Evolutionary conservation across 1,140 invertebrate genomes (phyloP).

Genomic region (Platorchestia sp.): DNA sequence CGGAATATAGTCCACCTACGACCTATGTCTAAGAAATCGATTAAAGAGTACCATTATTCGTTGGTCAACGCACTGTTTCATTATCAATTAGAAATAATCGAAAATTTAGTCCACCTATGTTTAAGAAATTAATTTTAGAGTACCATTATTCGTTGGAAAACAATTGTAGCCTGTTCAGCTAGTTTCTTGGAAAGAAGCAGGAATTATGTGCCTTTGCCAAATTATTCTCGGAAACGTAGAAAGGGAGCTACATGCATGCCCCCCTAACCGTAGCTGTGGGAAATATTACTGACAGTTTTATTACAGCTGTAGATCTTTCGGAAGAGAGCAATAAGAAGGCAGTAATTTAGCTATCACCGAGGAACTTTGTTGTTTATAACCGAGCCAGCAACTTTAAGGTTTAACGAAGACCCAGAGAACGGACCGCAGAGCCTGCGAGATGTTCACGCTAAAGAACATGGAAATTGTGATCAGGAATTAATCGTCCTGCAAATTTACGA

Average conservation of each 20-base stretch:
- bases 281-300: slow-evolving; percentile 23
- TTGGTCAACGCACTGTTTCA: background rate
- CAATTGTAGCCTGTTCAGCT: background rate
- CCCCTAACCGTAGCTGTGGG: background rate
- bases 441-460: background rate
- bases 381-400: background rate
- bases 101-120: background rate
- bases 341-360: background rate
- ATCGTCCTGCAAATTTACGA: background rate
- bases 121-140: background rate
- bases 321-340: slow-evolving; percentile 26
- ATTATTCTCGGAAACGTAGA: background rate
- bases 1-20: too few relatives aligned
- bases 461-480: background rate
- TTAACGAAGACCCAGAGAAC: background rate
- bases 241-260: background rate
- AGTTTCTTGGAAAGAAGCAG: background rate
- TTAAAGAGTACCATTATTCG: too few relatives aligned
- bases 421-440: background rate
- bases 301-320: background rate
- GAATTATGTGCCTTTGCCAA: background rate
- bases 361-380: slow-evolving; percentile 5
- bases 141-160: background rate
- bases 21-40: too few relatives aligned
- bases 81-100: background rate